Conservation (phyloP, 2,888 invertebrate genomes). For the Sceliomorpha sp. region DNA sequence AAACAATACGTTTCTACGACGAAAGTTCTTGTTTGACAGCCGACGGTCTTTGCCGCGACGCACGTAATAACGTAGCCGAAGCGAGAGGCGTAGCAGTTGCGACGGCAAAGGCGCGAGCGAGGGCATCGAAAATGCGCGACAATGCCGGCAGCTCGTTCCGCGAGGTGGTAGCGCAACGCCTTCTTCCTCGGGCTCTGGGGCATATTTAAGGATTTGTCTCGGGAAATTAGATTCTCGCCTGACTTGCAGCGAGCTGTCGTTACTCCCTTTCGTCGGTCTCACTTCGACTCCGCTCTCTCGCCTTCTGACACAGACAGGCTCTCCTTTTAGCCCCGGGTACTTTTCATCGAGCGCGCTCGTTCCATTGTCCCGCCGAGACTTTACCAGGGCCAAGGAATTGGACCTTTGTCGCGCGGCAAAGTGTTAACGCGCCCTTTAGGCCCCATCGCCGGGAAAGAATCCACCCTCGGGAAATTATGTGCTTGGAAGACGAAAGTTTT, state of each 20-base stretch:
- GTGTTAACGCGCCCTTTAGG: slow-evolving; percentile 73
- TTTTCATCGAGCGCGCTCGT: slow-evolving; percentile 34
- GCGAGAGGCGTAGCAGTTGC: slow-evolving; percentile 9
- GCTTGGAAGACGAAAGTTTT: slow-evolving; percentile 17
- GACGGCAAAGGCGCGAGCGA: slow-evolving; percentile 14
- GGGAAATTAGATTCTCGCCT: slow-evolving; percentile 78
- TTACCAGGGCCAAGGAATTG: slow-evolving; percentile 64
- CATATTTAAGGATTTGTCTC: slow-evolving; percentile 76
- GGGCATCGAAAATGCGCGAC: slow-evolving; percentile 38
- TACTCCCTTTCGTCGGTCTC: slow-evolving; percentile 25
- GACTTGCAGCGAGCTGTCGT: slow-evolving; percentile 43
- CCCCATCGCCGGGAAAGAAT: slow-evolving; percentile 67
- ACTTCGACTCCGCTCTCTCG: slow-evolving; percentile 11
- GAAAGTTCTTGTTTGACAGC: slow-evolving; percentile 28
- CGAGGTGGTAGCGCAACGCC: slow-evolving; percentile 78
- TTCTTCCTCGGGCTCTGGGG: slow-evolving; percentile 75
- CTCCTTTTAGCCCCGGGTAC: slow-evolving; percentile 41
- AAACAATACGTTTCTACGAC: not conserved
- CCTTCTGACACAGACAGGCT: slow-evolving; percentile 50
- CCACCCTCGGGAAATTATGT: slow-evolving; percentile 75
- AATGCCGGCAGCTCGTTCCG: slow-evolving; percentile 74
- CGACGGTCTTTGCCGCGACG: slow-evolving; percentile 16
- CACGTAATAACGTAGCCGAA: slow-evolving; percentile 44
- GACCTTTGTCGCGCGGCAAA: slow-evolving; percentile 71
- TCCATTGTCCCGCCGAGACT: slow-evolving; percentile 52